Conservation (phyloP, 2,113 vertebrate species). For the Helogale parvula region DNA sequence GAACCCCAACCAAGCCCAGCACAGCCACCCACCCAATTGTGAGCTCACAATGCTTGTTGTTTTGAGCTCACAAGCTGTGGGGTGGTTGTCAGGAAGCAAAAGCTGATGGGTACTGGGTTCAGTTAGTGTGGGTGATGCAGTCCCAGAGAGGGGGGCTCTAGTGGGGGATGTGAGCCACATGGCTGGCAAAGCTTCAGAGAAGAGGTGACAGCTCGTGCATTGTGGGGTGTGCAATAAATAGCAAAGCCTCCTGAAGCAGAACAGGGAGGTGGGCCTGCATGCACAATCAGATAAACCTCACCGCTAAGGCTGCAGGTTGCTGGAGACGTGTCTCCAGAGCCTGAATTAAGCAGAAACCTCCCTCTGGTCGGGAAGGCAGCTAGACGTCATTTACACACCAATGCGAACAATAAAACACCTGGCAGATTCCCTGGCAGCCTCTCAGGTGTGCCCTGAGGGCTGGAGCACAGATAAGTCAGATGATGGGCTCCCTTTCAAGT, state of each 20-base stretch:
- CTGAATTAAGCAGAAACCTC: constrained; percentile 59
- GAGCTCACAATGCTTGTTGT: background rate
- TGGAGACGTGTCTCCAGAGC: background rate
- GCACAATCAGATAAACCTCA: constrained; percentile 40
- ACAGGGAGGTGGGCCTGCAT: constrained; percentile 47
- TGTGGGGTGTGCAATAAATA: background rate
- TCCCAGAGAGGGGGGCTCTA: background rate
- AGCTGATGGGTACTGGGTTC: background rate
- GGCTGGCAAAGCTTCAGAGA: constrained; percentile 55
- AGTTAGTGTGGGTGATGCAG: background rate
- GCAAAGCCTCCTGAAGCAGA: constrained; percentile 61
- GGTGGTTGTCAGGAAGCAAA: background rate
- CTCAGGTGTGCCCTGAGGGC: constrained; percentile 17
- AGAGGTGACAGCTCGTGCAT: constrained; percentile 23
- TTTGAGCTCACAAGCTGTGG: background rate
- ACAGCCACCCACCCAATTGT: background rate
- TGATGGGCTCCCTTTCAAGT: constrained; percentile 49
- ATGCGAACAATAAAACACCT: constrained; percentile 39
- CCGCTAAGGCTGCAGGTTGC: background rate
- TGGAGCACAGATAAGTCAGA: background rate
- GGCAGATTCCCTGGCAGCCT: constrained; percentile 34
- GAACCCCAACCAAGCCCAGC: too few species aligned
- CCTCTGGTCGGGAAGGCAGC: background rate
- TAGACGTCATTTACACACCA: constrained; percentile 60
- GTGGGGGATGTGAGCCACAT: background rate